A percentile compares a stretch with the other conserved stretches of the same genome.
These are phyloP conservation scores for Pinctada fucata DNA, from an alignment of 2,888 invertebrate genomes.

Conservation along the genomic window DNA sequence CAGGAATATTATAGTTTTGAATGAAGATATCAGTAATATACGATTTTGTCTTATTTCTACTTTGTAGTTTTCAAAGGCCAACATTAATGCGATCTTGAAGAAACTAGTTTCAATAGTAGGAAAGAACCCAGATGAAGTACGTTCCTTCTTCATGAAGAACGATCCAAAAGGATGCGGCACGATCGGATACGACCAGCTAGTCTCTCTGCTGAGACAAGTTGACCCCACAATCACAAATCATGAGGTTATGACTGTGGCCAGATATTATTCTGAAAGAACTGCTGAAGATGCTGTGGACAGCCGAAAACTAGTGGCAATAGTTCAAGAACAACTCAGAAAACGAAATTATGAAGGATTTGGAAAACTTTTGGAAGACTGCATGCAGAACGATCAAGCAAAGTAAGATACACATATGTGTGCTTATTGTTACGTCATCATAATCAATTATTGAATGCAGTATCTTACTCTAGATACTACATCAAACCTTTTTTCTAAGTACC, in stretches of 20 bases:
- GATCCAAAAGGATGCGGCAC: constrained; percentile 63
- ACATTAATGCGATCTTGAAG: constrained; percentile 61
- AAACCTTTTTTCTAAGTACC: too few relatives aligned
- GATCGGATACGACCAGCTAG: constrained; percentile 64
- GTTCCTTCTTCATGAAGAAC: constrained; percentile 66
- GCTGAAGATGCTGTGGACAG: constrained; percentile 59
- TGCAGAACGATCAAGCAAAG: constrained; percentile 70
- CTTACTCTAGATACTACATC: too few relatives aligned
- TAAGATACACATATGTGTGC: constrained; percentile 44
- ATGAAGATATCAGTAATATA: too few relatives aligned
- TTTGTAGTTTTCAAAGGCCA: constrained; percentile 65
- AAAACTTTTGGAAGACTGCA: constrained; percentile 66
- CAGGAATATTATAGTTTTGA: too few relatives aligned
- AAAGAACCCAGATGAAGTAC: constrained; percentile 63
- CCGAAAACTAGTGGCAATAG: constrained; percentile 66
- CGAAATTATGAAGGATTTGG: constrained; percentile 74
- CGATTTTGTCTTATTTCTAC: too few relatives aligned
- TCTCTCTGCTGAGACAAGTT: constrained; percentile 59
- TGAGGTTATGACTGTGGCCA: constrained; percentile 72
- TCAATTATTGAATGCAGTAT: too few relatives aligned
- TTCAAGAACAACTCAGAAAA: constrained; percentile 74
- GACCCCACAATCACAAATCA: constrained; percentile 64
- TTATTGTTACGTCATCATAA: too few relatives aligned
- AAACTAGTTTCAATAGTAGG: constrained; percentile 58
- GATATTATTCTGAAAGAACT: constrained; percentile 63